A percentile compares a stretch with the other conserved stretches of the same genome.
phyloP scores from a whole-genome alignment of 2,888 invertebrate genomes.

The Cenopis cana region DNA sequence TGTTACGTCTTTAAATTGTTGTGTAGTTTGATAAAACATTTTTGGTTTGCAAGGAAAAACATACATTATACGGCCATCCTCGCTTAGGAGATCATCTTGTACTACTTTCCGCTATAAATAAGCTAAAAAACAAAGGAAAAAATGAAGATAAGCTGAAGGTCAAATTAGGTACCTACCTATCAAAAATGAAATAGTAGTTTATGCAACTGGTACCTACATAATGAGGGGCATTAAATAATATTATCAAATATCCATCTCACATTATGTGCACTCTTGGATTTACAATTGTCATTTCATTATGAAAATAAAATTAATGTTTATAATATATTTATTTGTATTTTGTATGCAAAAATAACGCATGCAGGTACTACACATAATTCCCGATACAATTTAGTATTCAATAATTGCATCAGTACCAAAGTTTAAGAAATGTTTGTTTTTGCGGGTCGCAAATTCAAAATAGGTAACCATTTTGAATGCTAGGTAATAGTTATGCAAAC shows the following conservation, averaged over 20 bases:
- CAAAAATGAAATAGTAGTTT: background rate
- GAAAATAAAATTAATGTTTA: background rate
- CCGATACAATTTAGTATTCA: background rate
- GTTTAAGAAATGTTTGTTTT: conserved; percentile 23
- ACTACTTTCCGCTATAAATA: too few relatives aligned
- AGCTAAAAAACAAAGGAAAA: too few relatives aligned
- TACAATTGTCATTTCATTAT: background rate
- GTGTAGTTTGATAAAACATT: too few relatives aligned
- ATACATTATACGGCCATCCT: too few relatives aligned
- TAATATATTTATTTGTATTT: too few relatives aligned
- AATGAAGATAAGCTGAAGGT: too few relatives aligned
- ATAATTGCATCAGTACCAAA: background rate
- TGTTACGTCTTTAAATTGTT: too few relatives aligned
- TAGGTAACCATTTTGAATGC: conserved; percentile 30
- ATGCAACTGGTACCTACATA: too few relatives aligned
- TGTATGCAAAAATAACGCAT: too few relatives aligned
- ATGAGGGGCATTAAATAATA: background rate
- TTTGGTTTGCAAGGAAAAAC: too few relatives aligned
- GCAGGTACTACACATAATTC: background rate
- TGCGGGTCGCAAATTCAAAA: conserved; percentile 14
- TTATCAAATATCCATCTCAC: background rate
- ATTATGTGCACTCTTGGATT: background rate
- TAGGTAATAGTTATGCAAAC: conserved; percentile 47
- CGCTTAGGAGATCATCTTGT: too few relatives aligned
- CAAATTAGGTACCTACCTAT: too few relatives aligned